These are phyloP conservation scores for Lophius americanus DNA, from an alignment of 2,797 vertebrate genomes.

Conservation along the genomic window DNA sequence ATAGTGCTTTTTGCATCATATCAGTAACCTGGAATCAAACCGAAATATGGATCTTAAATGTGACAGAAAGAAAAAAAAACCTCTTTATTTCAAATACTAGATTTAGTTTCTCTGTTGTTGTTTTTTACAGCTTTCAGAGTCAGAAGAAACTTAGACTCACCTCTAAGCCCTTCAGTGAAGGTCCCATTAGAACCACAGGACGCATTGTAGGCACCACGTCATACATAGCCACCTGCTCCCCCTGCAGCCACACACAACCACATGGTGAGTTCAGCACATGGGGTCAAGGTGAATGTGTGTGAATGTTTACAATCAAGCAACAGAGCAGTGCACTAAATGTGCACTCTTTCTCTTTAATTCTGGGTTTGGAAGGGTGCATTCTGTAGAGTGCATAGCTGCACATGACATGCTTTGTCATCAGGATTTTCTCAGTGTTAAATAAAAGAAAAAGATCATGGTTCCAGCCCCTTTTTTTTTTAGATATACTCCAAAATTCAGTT, in stretches of 20 bases:
- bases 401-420: too few relatives aligned
- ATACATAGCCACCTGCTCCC: slow-evolving; percentile 95
- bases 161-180: slow-evolving; percentile 97
- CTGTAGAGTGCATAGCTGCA: too few relatives aligned
- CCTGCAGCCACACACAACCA: slow-evolving; percentile 77
- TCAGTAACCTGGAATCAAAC: slow-evolving; percentile 89
- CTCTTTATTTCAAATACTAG: background rate
- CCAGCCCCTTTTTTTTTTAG: too few relatives aligned
- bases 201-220: slow-evolving; percentile 99
- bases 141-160: slow-evolving; percentile 73
- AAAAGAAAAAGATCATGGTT: too few relatives aligned
- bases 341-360: too few relatives aligned
- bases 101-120: background rate
- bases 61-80: background rate
- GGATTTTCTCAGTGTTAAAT: too few relatives aligned
- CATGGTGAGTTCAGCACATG: background rate
- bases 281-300: background rate
- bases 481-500: too few relatives aligned
- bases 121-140: background rate
- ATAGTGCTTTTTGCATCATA: slow-evolving; percentile 99
- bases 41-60: slow-evolving; percentile 11
- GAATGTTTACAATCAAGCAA: background rate
- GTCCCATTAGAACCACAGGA: slow-evolving; percentile 97
- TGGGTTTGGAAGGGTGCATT: too few relatives aligned
- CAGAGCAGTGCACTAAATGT: background rate